Evolutionary conservation across 2,113 vertebrate species (phyloP).

Genomic region (Hemiscyllium ocellatum): DNA sequence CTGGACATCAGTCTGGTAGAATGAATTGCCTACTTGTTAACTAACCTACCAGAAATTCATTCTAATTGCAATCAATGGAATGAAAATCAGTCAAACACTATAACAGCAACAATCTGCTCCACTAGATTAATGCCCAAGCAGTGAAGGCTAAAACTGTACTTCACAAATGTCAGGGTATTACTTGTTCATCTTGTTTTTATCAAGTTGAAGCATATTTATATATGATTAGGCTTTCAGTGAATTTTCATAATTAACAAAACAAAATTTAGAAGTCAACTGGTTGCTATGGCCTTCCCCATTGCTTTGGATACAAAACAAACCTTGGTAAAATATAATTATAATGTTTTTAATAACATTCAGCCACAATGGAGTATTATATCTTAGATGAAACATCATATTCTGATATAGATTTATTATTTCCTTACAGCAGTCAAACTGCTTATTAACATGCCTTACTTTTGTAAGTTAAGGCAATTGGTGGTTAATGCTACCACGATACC

Average conservation of each 20-base stretch:
- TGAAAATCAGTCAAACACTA: not conserved
- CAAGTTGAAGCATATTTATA: not conserved
- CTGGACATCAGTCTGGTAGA: not conserved
- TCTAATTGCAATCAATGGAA: slow-evolving; percentile 9
- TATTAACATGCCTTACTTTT: not conserved
- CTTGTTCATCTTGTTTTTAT: not conserved
- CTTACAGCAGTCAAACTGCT: not conserved
- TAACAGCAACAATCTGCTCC: not conserved
- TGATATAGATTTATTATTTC: not conserved
- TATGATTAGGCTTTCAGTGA: not conserved
- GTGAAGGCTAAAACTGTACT: not conserved
- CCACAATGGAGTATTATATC: not conserved
- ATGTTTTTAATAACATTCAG: not conserved
- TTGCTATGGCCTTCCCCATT: not conserved
- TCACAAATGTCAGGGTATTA: not conserved
- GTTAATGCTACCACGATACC: not conserved
- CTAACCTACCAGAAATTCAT: not conserved
- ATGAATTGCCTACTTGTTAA: not conserved
- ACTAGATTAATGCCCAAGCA: not conserved
- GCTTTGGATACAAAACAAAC: not conserved
- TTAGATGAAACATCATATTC: not conserved
- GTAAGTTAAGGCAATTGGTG: not conserved
- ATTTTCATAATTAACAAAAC: not conserved
- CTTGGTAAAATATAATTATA: not conserved
- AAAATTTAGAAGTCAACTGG: not conserved